Base-by-base conservation (phyloP, 1,140 invertebrate species). In the Augochlora pura region DNA sequence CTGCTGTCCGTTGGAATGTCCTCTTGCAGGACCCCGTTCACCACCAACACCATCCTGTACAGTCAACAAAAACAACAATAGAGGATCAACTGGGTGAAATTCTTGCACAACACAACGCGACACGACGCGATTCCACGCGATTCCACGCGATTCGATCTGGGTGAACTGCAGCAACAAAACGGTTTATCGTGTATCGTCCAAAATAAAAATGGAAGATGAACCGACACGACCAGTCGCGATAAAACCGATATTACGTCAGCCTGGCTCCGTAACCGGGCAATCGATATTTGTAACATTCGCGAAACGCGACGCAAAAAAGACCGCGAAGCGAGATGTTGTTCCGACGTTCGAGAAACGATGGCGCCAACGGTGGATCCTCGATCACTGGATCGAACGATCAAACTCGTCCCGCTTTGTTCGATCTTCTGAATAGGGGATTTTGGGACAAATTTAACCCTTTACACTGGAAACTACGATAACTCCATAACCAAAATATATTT, bases 21-120 rank as follows among this genome's bases (percentile, higher is more conserved):
- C 91, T 98, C 97, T 89, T 97, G 95, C 73, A 97, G 94, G 81
- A 97, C 96, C 77, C 97, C 97, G 92, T 97, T 97, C 89, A 98
- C 94, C 85, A 98, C 95, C 88, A 98, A 94, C 93, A 98, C 97
- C 97, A 98, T 98, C 85, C 93, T 95, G 87, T 23, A 1, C 39
- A 63, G 23, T 21, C 42, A 10, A 14, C 42, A 16, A 21, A 62
- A 62, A 62, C 9, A 32, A 10, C 25, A 27, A 25, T 25, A 60
- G 5, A 25, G 59, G n/a, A 57, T 57, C 54, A 8, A 57, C 21
- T 57, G 21, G 21, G 18, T n/a, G 6, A 25, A 63, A 38, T 42
- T 64, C 21, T 60, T 21, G 25, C 63, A 4, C 32, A 4, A 32
- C 32, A 32, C 32, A 4, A 32, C 32, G 32, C 32, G 32, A 32